Base-by-base conservation (phyloP, 2,797 vertebrate species). In the Acanthurus tractus region DNA sequence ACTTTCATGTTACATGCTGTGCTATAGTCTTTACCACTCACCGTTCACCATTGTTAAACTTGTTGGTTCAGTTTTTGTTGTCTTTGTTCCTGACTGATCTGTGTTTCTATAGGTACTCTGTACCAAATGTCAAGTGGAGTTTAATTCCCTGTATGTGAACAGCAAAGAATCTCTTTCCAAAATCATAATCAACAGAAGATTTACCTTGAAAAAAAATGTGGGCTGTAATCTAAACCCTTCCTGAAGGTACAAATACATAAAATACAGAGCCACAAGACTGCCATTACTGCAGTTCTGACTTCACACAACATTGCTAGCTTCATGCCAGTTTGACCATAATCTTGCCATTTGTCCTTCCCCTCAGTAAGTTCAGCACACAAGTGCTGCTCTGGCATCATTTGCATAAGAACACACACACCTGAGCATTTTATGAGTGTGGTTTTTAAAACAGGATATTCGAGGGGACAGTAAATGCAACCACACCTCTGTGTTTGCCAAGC, bases 401-500 rank as follows among this genome's bases (percentile, higher is more conserved):
- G 6, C 54, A 52, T 34, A 4, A 29, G 11, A 55, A 40, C 52
- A 18, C 36, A 44, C 12, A 11, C 23, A 9, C 42, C 40, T 38
- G n/a, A 58, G 29, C 2, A 6, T 65, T 44, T 63, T 3, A 17
- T 5, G 15, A 44, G 45, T 42, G n/a, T 29, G 25, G 23, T 71
- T 25, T 13, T 49, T 5, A 8, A 63, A 84, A 79, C 74, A 69
- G 77, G 71, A 84, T 65, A 81, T 77, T 68, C 48, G 68, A 45
- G 45, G 29, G 78, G 46, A 70, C 18, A 7, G 14, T 4, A 29
- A n/a, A 29, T 50, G 25, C 61, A 1, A 17, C 64, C 74, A 62
- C 70, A 48, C 46, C 69, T 68, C 55, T 11, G 38, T 3, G 38
- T 65, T 70, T 79, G 46, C 52, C 25, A 3, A 52, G 48, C 25